Evolutionary conservation across 2,797 vertebrate species (phyloP).

Genomic region (Anguilla anguilla): DNA sequence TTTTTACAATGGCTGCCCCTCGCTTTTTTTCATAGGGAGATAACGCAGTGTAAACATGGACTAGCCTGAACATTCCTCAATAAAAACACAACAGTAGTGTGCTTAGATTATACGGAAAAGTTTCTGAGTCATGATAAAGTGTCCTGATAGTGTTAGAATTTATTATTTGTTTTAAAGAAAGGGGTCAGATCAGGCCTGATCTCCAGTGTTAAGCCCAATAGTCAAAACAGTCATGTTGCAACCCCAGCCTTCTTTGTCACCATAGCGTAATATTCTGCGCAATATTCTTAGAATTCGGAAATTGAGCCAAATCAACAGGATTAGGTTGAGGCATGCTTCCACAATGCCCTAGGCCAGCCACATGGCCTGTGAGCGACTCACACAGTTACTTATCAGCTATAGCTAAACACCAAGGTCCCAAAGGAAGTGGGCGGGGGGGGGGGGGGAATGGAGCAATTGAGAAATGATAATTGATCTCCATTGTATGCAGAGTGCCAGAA

Average conservation of each 20-base stretch:
- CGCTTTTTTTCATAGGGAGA: background rate
- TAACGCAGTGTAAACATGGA: background rate
- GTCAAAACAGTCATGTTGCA: background rate
- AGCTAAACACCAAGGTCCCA: background rate
- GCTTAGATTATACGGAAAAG: background rate
- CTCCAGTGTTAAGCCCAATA: background rate
- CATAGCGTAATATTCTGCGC: background rate
- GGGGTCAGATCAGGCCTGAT: background rate
- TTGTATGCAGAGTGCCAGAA: background rate
- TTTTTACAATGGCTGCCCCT: background rate
- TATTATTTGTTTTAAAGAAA: background rate
- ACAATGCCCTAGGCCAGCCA: background rate
- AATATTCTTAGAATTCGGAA: background rate
- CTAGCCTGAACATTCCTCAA: background rate
- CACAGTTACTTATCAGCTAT: background rate
- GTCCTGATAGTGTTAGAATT: background rate
- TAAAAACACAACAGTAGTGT: background rate
- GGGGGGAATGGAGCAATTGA: background rate
- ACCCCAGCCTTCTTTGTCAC: background rate
- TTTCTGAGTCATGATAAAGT: background rate
- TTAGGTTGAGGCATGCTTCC: background rate
- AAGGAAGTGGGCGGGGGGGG: background rate
- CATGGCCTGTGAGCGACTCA: background rate
- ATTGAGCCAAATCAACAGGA: background rate
- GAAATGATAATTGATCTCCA: background rate